Percentiles rank a stretch among this genome's conserved stretches.
These are phyloP conservation scores for Malurus alboscapulatus DNA, from an alignment of 2,113 vertebrate species.

Conservation along the genomic window DNA sequence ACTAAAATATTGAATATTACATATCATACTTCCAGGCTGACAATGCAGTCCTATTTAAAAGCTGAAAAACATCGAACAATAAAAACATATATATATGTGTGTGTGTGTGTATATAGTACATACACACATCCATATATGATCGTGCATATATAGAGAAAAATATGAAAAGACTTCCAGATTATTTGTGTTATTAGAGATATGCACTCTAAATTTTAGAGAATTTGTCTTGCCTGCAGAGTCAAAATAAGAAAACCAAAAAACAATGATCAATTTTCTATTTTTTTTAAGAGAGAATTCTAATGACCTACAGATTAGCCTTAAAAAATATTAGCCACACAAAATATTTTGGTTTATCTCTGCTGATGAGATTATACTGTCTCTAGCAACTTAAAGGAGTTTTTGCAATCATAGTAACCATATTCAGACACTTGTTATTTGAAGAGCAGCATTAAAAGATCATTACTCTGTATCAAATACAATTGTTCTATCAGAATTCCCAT, in stretches of 20 bases:
- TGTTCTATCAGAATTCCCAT: background rate
- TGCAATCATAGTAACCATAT: background rate
- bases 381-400: background rate
- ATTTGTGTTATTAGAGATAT: background rate
- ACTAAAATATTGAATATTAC: background rate
- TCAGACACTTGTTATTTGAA: background rate
- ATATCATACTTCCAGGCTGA: background rate
- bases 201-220: background rate
- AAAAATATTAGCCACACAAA: background rate
- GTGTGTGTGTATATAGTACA: background rate
- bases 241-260: background rate
- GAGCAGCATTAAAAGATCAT: background rate
- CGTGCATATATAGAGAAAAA: fast-evolving
- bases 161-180: background rate
- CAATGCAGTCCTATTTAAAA: background rate
- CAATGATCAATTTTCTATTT: background rate
- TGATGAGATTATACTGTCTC: background rate
- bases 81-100: background rate
- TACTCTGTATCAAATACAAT: background rate
- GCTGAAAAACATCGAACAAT: background rate
- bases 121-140: background rate
- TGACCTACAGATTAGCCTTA: background rate
- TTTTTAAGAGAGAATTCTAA: background rate
- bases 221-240: background rate
- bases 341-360: background rate